phyloP scores from a whole-genome alignment of 2,888 invertebrate genomes.

The Anticlea derivata region DNA sequence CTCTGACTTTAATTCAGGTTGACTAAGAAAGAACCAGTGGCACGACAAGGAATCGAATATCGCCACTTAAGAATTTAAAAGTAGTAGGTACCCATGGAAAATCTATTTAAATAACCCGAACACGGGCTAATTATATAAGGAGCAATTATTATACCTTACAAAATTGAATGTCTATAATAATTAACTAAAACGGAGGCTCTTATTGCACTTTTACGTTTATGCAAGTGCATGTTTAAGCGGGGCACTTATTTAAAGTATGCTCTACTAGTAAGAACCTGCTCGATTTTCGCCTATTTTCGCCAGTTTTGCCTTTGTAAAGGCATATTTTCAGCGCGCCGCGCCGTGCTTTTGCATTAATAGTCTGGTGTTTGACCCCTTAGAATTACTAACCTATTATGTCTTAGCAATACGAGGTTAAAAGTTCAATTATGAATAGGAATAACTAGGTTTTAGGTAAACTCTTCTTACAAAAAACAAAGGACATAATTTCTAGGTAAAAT shows the following conservation, averaged over 20 bases:
- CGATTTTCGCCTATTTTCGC: constrained; percentile 58
- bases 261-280: constrained; percentile 58
- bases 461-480: too few species aligned
- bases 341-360: constrained; percentile 79
- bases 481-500: too few species aligned
- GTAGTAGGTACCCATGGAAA: constrained; percentile 17
- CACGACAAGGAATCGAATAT: too few species aligned
- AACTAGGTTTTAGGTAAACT: background rate
- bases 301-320: constrained; percentile 48
- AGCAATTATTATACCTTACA: constrained; percentile 43
- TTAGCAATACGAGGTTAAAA: background rate
- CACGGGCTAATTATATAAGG: constrained; percentile 50
- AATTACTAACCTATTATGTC: constrained; percentile 59
- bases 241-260: constrained; percentile 54
- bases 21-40: too few species aligned
- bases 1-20: too few species aligned
- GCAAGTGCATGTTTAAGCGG: constrained; percentile 59
- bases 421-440: background rate
- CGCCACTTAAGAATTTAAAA: too few species aligned
- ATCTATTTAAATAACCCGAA: constrained; percentile 19
- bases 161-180: constrained; percentile 53
- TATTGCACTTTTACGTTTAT: constrained; percentile 49
- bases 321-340: constrained; percentile 71
- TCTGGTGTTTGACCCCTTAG: constrained; percentile 68
- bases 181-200: constrained; percentile 33